These are phyloP conservation scores for Pseudorasbora parva DNA, from an alignment of 2,113 vertebrate species.

Conservation along the genomic window DNA sequence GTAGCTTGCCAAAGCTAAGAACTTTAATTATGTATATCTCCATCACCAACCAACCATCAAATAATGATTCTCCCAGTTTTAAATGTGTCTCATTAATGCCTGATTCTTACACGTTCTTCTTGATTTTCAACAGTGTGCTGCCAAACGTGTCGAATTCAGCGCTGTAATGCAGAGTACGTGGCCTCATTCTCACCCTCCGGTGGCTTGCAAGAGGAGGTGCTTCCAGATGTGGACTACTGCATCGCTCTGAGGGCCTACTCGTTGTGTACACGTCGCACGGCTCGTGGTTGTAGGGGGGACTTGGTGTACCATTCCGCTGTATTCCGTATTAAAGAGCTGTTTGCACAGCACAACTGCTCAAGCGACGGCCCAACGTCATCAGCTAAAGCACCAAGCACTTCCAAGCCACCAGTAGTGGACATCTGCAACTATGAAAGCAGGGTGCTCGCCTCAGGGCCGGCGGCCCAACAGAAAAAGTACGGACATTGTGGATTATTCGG, in stretches of 20 bases:
- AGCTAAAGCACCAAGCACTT: slow-evolving; percentile 70
- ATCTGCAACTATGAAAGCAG: slow-evolving; percentile 77
- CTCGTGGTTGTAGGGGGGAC: slow-evolving; percentile 79
- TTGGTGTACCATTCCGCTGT: slow-evolving; percentile 82
- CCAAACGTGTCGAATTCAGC: slow-evolving; percentile 83
- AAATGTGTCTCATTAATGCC: background rate
- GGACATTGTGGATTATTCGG: slow-evolving; percentile 85
- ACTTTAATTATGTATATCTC: background rate
- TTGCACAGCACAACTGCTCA: slow-evolving; percentile 83
- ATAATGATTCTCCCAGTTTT: background rate
- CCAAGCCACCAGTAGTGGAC: slow-evolving; percentile 69
- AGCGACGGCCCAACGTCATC: slow-evolving; percentile 80
- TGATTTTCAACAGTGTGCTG: slow-evolving; percentile 71
- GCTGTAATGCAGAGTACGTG: slow-evolving; percentile 81
- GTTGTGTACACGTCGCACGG: slow-evolving; percentile 78
- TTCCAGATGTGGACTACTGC: slow-evolving; percentile 78
- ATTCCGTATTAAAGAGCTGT: slow-evolving; percentile 82
- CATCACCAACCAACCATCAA: slow-evolving; percentile 20
- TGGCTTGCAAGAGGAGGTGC: slow-evolving; percentile 75
- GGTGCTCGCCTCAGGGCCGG: slow-evolving; percentile 60
- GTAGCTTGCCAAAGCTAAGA: background rate
- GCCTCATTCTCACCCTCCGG: slow-evolving; percentile 76
- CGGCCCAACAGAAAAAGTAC: slow-evolving; percentile 73
- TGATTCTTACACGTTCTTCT: slow-evolving; percentile 39
- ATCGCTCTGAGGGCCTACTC: slow-evolving; percentile 79